Percentiles rank a stretch among this genome's conserved stretches.
Evolutionary conservation across 2,888 invertebrate species (phyloP).

Genomic region (Leucophenga montana): DNA sequence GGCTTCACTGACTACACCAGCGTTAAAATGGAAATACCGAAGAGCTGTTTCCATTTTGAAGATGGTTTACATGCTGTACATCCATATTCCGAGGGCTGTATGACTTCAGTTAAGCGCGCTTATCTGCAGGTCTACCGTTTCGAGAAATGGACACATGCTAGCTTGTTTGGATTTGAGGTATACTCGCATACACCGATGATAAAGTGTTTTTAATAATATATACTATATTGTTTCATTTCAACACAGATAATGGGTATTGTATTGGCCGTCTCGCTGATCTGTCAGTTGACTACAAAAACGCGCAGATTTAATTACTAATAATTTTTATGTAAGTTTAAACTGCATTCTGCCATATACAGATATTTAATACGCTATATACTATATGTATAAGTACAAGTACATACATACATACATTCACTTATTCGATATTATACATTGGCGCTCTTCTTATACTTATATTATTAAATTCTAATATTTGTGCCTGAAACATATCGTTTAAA

Average conservation of each 20-base stretch:
- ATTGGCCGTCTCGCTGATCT: slow-evolving; percentile 57
- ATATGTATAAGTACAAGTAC: no score
- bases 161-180: slow-evolving; percentile 63
- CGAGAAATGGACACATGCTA: slow-evolving; percentile 58
- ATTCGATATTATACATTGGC: slow-evolving; percentile 40
- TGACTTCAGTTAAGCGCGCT: slow-evolving; percentile 50
- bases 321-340: not conserved
- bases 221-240: not conserved
- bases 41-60: slow-evolving; percentile 55
- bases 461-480: slow-evolving; percentile 16
- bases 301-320: slow-evolving; percentile 60
- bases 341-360: not conserved
- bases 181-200: slow-evolving; percentile 6
- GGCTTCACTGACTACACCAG: slow-evolving; percentile 56
- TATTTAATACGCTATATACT: slow-evolving; percentile 24
- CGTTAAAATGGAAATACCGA: slow-evolving; percentile 47
- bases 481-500: slow-evolving; percentile 11
- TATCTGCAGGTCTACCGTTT: slow-evolving; percentile 54
- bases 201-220: not conserved
- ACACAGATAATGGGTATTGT: slow-evolving; percentile 56
- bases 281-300: slow-evolving; percentile 60
- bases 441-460: slow-evolving; percentile 7
- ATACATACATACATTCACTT: slow-evolving; percentile 37
- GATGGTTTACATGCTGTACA: slow-evolving; percentile 46
- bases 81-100: slow-evolving; percentile 61